Evolutionary conservation across 2,113 vertebrate genomes (phyloP).

Genomic region (Sphaerodactylus townsendi): DNA sequence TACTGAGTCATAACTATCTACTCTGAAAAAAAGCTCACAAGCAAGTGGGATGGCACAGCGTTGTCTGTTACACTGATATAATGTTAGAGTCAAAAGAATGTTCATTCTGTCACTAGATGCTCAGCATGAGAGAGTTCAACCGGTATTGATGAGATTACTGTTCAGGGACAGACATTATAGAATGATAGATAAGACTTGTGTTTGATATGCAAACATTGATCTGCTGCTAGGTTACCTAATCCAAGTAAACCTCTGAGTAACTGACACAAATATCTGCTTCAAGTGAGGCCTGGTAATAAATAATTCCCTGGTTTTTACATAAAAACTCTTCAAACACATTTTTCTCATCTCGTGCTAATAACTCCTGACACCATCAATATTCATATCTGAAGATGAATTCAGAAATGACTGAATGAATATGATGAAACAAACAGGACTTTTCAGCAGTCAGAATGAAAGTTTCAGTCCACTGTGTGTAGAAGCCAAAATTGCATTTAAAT

Average conservation of each 20-base stretch:
- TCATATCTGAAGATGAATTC: slow-evolving; percentile 57
- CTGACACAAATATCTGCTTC: not conserved
- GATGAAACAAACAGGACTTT: slow-evolving; percentile 36
- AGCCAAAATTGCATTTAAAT: slow-evolving; percentile 55
- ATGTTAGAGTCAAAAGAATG: not conserved
- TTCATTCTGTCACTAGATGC: not conserved
- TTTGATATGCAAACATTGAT: slow-evolving; percentile 8
- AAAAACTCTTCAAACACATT: slow-evolving; percentile 38
- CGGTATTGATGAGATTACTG: not conserved
- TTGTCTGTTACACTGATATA: not conserved
- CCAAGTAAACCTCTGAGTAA: not conserved
- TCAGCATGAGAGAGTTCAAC: not conserved
- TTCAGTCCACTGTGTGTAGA: slow-evolving; percentile 39
- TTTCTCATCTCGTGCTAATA: slow-evolving; percentile 38
- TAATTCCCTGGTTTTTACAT: slow-evolving; percentile 38
- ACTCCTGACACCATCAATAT: slow-evolving; percentile 57
- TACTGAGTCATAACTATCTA: not conserved
- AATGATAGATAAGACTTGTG: slow-evolving; percentile 24
- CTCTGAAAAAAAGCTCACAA: not conserved
- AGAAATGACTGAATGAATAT: slow-evolving; percentile 50
- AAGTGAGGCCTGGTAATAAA: slow-evolving; percentile 20
- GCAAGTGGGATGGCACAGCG: not conserved
- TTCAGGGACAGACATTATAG: not conserved
- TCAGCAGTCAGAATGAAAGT: slow-evolving; percentile 46
- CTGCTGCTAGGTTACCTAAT: not conserved